A percentile compares a stretch with the other conserved stretches of the same genome.
These are phyloP conservation scores for Anthoscopus minutus DNA, from an alignment of 2,113 vertebrate genomes.

Conservation along the genomic window DNA sequence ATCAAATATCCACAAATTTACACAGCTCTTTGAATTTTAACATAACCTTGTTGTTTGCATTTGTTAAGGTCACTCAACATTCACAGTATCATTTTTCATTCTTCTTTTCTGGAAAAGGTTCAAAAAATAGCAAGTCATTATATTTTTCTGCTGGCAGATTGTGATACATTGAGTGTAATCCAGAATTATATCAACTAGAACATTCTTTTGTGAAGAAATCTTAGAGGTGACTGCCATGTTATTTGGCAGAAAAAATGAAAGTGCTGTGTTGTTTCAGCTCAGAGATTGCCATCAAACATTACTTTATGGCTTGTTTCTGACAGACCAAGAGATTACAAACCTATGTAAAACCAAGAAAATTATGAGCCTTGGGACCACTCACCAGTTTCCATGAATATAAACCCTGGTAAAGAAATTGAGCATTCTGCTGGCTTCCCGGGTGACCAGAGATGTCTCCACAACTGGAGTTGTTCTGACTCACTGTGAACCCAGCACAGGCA, in stretches of 20 bases:
- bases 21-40: background rate
- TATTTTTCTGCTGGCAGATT: background rate
- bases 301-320: background rate
- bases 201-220: background rate
- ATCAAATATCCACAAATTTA: background rate
- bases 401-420: background rate
- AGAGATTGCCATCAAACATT: background rate
- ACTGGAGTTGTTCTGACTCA: background rate
- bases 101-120: background rate
- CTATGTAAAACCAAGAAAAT: background rate
- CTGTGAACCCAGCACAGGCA: rapidly evolving
- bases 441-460: background rate
- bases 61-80: background rate
- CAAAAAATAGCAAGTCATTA: background rate
- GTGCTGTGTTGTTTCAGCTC: background rate
- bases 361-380: background rate
- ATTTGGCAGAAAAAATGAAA: background rate
- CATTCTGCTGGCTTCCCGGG: background rate
- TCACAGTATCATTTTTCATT: background rate
- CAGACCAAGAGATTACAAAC: background rate
- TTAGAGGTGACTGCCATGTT: background rate
- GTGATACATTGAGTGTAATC: background rate
- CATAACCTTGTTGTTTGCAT: background rate
- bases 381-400: background rate
- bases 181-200: background rate